These are phyloP conservation scores for Lacanobia wlatinum DNA, from an alignment of 2,888 invertebrate species.

Conservation along the genomic window DNA sequence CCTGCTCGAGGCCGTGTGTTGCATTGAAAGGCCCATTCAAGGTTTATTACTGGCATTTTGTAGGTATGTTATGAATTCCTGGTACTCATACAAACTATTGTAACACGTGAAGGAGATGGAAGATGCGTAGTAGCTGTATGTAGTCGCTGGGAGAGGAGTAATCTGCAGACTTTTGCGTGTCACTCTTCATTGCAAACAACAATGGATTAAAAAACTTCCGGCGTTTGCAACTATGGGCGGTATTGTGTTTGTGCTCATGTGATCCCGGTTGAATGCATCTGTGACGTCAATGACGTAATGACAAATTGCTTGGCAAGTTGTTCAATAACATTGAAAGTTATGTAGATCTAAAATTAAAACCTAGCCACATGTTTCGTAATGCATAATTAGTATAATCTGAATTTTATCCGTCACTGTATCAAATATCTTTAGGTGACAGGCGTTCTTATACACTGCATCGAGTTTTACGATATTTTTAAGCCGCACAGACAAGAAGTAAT, in stretches of 20 bases:
- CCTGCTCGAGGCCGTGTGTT: slow-evolving; percentile 70
- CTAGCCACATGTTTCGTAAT: slow-evolving; percentile 27
- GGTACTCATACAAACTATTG: slow-evolving; percentile 60
- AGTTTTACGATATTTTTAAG: slow-evolving; percentile 1
- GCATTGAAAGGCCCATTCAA: slow-evolving; percentile 80
- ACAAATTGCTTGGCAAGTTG: slow-evolving; percentile 46
- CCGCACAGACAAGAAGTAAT: slow-evolving; percentile 10
- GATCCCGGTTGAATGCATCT: slow-evolving; percentile 63
- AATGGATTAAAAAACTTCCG: slow-evolving; percentile 73
- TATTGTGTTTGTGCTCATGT: slow-evolving; percentile 53
- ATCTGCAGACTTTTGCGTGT: slow-evolving; percentile 59
- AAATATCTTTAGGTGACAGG: neutral
- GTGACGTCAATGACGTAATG: slow-evolving; percentile 55
- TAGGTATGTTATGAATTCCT: slow-evolving; percentile 64
- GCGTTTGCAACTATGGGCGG: slow-evolving; percentile 62
- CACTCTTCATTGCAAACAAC: slow-evolving; percentile 69
- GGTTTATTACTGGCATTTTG: slow-evolving; percentile 67
- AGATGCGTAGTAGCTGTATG: slow-evolving; percentile 37
- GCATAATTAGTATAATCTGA: neutral
- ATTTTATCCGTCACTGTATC: neutral
- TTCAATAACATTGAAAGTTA: slow-evolving; percentile 41
- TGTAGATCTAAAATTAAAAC: slow-evolving; percentile 38
- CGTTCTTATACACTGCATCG: neutral
- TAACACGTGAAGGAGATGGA: slow-evolving; percentile 59
- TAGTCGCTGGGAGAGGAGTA: slow-evolving; percentile 8